Base-by-base conservation (phyloP, 2,113 vertebrate genomes). In the Microcebus griseorufus region DNA sequence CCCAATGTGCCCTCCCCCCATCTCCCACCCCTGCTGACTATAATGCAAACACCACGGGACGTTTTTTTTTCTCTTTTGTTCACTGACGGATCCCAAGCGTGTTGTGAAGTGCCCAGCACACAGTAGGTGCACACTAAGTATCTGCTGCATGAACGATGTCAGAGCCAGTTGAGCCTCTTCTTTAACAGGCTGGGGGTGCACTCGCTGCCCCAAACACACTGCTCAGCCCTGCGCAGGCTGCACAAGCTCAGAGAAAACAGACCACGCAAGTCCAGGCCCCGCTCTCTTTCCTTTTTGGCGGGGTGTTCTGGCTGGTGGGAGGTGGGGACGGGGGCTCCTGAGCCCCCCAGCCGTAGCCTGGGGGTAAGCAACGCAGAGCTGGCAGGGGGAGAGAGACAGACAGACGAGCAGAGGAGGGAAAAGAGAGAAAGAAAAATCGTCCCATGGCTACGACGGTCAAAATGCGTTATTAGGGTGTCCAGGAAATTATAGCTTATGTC, bases 401-500 rank as follows among this genome's bases (percentile, higher is more conserved):
- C 72, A 32, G 93, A 94, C 0, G 3, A 86, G 84, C 67, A 34
- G 73, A 76, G 5, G 92, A 79, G 84, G 94, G 84, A 96, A 96
- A 96, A 97, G 76, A 96, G 84, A 81, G 86, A 95, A 98, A 98
- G 97, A 99, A 98, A 98, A 98, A 99, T 98, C 85, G 97, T 96
- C 93, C 97, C 79, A 45, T 76, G 87, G 98, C 98, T 98, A 98
- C 93, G 65, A 87, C 72, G 98, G 98, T 98, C 98, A 98, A 98
- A 98, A 99, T 98, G 99, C 99, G 99, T 99, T 99, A 99, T 99
- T 98, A 99, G 99, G 98, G 99, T 99, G 99, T 99, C 99, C 99
- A 98, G 99, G 98, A 99, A 99, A 99, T 99, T 99, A 99, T 99
- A 99, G 99, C 99, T 99, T 97, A 98, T 99, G 99, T 99, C 99